phyloP scores from a whole-genome alignment of 2,797 vertebrate species.

The Heterohyrax brucei region DNA sequence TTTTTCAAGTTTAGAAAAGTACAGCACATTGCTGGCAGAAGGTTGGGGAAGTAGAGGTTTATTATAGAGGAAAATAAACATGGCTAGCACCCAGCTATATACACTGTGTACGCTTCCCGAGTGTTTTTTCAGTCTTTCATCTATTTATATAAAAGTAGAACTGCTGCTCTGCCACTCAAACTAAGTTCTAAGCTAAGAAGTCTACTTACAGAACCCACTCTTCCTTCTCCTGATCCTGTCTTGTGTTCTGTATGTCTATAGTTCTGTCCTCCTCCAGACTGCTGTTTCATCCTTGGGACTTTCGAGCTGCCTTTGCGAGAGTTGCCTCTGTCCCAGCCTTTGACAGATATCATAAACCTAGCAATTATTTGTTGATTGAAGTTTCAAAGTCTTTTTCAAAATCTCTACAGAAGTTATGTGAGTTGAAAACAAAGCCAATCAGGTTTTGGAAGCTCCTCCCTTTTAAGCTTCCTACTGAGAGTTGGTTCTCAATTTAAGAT shows the following conservation, averaged over 20 bases:
- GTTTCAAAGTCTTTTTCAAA: constrained; percentile 27
- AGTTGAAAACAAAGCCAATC: constrained; percentile 13
- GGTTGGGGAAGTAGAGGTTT: constrained; percentile 34
- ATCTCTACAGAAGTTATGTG: neutral
- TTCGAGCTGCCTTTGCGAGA: neutral
- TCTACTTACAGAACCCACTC: neutral
- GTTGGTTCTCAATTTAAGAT: neutral
- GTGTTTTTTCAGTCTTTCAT: neutral
- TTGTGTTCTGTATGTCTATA: neutral
- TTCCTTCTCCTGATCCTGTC: neutral
- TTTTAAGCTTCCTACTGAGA: neutral
- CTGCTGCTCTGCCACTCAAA: neutral
- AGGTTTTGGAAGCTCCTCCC: neutral
- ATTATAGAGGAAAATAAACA: constrained; percentile 44
- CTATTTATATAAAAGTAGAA: neutral
- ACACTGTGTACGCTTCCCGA: neutral
- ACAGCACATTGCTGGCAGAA: neutral
- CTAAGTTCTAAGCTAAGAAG: neutral
- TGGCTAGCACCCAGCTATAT: neutral
- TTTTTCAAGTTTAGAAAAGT: constrained; percentile 32
- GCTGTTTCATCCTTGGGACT: neutral
- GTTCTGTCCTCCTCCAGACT: constrained; percentile 14
- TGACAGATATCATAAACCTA: neutral
- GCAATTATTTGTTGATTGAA: constrained; percentile 49
- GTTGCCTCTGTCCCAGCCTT: neutral